Evolutionary conservation across 2,113 vertebrate species (phyloP), one percentile per base, ranked within the genome.

Genomic region (Anarrhichthys ocellatus): DNA sequence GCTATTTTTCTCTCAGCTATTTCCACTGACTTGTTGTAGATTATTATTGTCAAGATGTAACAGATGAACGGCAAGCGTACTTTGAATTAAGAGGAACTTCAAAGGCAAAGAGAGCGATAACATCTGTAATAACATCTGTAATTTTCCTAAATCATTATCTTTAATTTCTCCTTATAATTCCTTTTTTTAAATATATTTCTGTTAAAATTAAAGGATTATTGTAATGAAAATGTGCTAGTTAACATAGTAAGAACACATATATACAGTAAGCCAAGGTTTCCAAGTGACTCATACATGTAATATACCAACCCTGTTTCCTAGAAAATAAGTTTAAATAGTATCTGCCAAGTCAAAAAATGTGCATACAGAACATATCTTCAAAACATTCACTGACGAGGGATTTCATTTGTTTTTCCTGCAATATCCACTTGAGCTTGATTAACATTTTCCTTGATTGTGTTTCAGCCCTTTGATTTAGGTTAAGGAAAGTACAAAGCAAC

Each of bases 1-100:
- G 89, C 90, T 83, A 85, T 92, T 90, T 93, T 90, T 92, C 89
- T 92, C 87, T 72, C 80, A 66, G 70, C 44, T 61, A 40, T 82
- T 87, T 74, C 71, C 79, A 64, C 69, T 68, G 85, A 83, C 89
- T 89, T 52, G 84, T 84, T 88, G 76, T 80, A 90, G 82, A 88
- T 94, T 92, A 92, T 92, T 90, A 90, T 92, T 92, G 87, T 90
- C 87, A 91, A 87, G 89, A 89, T 83, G 87, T 91, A 85, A 92
- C 82, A 90, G 83, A 93, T 92, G 81, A 89, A 91, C 14, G 73
- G 77, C 71, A 66, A 22, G 80, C 80, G 80, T 84, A 81, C 81
- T 89, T 87, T 86, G 80, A 92, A 87, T 87, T 78, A 90, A 81
- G 70, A 81, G 46, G 71, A 84, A 85, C 68, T 86, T 84, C 80